Conservation (phyloP, 2,888 invertebrate genomes). For the Diabrotica balteata region DNA sequence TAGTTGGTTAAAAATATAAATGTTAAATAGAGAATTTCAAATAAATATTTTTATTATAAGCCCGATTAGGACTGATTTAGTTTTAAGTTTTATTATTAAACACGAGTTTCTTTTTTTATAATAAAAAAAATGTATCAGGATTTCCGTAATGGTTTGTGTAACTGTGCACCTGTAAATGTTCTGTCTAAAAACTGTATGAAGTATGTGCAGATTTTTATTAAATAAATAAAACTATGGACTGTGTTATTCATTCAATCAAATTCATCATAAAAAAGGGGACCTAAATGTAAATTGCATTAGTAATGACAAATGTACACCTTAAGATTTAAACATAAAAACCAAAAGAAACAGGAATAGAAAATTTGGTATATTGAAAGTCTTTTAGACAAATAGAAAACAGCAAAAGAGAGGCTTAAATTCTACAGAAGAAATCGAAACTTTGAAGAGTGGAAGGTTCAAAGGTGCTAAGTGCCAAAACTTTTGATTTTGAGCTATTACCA, state of each 20-base stretch:
- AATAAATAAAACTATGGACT: slow-evolving; percentile 30
- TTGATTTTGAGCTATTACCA: too few relatives aligned
- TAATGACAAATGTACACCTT: too few relatives aligned
- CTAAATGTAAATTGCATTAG: too few relatives aligned
- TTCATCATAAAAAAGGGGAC: background rate
- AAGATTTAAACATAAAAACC: too few relatives aligned
- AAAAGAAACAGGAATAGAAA: too few relatives aligned
- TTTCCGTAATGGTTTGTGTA: slow-evolving; percentile 38
- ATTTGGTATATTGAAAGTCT: too few relatives aligned
- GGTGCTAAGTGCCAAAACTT: too few relatives aligned
- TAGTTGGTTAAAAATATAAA: slow-evolving; percentile 29
- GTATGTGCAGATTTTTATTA: slow-evolving; percentile 39
- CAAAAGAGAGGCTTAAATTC: too few relatives aligned
- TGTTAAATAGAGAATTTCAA: slow-evolving; percentile 24
- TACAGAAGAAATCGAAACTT: too few relatives aligned
- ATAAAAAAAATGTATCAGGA: slow-evolving; percentile 28
- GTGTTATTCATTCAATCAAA: background rate
- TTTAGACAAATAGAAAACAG: too few relatives aligned
- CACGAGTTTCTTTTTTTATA: slow-evolving; percentile 27
- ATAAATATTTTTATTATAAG: slow-evolving; percentile 35
- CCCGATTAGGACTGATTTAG: slow-evolving; percentile 43
- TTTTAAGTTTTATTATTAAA: slow-evolving; percentile 37
- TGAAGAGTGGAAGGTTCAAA: too few relatives aligned
- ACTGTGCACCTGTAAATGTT: slow-evolving; percentile 46
- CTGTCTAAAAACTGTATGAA: slow-evolving; percentile 38